Evolutionary conservation across 1,140 invertebrate species (phyloP).

Genomic region (Aphelinus atriplicis): DNA sequence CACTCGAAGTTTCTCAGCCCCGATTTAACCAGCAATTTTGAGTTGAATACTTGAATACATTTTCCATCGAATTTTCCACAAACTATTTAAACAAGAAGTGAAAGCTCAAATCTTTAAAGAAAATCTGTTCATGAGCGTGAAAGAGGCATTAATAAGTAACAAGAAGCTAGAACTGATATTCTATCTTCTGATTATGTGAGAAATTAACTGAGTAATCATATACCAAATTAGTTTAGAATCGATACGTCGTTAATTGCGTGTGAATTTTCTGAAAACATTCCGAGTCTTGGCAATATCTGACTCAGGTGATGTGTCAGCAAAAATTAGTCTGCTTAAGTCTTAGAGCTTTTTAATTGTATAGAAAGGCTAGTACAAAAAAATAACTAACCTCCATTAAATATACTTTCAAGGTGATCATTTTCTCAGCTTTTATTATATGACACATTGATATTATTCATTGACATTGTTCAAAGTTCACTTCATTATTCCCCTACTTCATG

Average conservation of each 20-base stretch:
- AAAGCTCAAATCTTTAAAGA: too few relatives aligned
- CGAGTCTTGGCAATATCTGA: slow-evolving; percentile 6
- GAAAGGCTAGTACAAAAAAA: slow-evolving; percentile 16
- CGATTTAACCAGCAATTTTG: too few relatives aligned
- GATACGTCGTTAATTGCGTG: slow-evolving; percentile 12
- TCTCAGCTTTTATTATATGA: slow-evolving; percentile 10
- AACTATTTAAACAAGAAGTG: too few relatives aligned
- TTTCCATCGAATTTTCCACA: too few relatives aligned
- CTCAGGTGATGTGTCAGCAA: slow-evolving; percentile 24
- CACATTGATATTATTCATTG: too few relatives aligned
- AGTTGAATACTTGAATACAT: too few relatives aligned
- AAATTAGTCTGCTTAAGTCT: neutral
- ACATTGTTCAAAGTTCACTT: too few relatives aligned
- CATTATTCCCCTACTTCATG: too few relatives aligned
- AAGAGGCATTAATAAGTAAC: slow-evolving; percentile 35
- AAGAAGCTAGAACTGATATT: slow-evolving; percentile 17
- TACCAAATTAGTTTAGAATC: slow-evolving; percentile 34
- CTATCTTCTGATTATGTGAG: slow-evolving; percentile 7
- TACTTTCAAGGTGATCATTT: slow-evolving; percentile 16
- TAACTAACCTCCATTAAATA: slow-evolving; percentile 1
- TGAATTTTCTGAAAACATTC: slow-evolving; percentile 33
- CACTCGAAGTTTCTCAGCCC: too few relatives aligned
- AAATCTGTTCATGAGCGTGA: neutral
- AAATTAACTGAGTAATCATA: slow-evolving; percentile 18
- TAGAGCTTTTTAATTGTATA: slow-evolving; percentile 22